A percentile compares a stretch with the other conserved stretches of the same genome.
These are phyloP conservation scores for Pollenia labialis DNA, from an alignment of 2,888 invertebrate genomes.

Conservation along the genomic window DNA sequence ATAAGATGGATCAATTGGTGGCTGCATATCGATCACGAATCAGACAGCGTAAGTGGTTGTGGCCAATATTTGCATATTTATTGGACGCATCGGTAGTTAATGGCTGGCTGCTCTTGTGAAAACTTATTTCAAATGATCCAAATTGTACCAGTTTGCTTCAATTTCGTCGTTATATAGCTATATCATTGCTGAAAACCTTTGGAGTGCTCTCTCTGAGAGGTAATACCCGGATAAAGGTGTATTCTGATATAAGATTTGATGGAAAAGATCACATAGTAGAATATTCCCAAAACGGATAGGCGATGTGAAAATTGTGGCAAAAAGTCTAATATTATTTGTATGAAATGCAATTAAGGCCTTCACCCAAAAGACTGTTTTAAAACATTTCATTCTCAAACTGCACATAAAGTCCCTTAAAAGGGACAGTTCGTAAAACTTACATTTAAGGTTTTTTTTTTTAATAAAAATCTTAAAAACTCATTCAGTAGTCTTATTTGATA, in stretches of 20 bases:
- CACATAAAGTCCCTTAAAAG: slow-evolving; percentile 9
- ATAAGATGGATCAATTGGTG: slow-evolving; percentile 18
- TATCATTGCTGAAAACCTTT: slow-evolving; percentile 1
- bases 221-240: too few relatives aligned
- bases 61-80: slow-evolving; percentile 35
- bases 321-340: not conserved
- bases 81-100: slow-evolving; percentile 42
- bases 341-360: slow-evolving; percentile 32
- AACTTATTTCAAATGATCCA: slow-evolving; percentile 34
- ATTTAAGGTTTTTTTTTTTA: not conserved
- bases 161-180: slow-evolving; percentile 6
- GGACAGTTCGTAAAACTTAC: not conserved
- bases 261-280: slow-evolving; percentile 27
- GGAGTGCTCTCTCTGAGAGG: not conserved
- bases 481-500: slow-evolving; percentile 1
- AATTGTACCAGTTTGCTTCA: slow-evolving; percentile 13
- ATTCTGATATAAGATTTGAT: not conserved
- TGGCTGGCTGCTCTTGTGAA: slow-evolving; percentile 40
- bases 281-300: slow-evolving; percentile 10
- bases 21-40: slow-evolving; percentile 12
- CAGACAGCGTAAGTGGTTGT: slow-evolving; percentile 20
- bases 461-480: not conserved
- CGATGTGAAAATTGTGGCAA: slow-evolving; percentile 15
- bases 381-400: slow-evolving; percentile 24
- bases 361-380: slow-evolving; percentile 31